These are phyloP conservation scores for Drosophila lini DNA, from an alignment of 1,140 invertebrate species.

Conservation along the genomic window DNA sequence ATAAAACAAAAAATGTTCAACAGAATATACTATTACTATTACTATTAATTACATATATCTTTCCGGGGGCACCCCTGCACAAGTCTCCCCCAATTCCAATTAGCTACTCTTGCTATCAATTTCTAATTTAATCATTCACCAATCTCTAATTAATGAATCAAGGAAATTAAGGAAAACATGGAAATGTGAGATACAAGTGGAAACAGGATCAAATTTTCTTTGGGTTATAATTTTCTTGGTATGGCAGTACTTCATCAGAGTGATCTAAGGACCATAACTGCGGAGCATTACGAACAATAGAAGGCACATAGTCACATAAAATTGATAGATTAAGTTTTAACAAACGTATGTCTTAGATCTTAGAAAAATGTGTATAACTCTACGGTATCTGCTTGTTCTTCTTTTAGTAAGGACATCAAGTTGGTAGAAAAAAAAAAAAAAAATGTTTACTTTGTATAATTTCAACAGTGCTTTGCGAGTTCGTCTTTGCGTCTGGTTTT, in stretches of 20 bases:
- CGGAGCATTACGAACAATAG: constrained; percentile 16
- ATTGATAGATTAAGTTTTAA: constrained; percentile 2
- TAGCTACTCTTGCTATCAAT: neutral
- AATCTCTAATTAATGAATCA: neutral
- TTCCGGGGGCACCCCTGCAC: neutral
- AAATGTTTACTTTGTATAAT: constrained; percentile 17
- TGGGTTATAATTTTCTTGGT: neutral
- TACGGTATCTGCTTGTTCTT: neutral
- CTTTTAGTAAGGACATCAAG: constrained; percentile 5
- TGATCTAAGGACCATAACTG: neutral
- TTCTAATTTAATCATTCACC: neutral
- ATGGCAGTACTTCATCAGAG: neutral
- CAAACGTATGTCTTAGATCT: constrained; percentile 2
- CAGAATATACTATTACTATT: too few species aligned
- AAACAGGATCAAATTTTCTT: neutral
- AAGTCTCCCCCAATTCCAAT: neutral
- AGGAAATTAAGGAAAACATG: neutral
- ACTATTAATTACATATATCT: too few species aligned
- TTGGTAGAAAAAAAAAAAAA: constrained; percentile 16
- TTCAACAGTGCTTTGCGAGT: constrained; percentile 43
- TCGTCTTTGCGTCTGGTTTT: constrained; percentile 4
- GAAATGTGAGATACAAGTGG: neutral
- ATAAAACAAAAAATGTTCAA: too few species aligned
- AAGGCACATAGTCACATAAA: constrained; percentile 37
- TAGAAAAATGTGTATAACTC: constrained; percentile 13